phyloP scores from a whole-genome alignment of 2,888 invertebrate genomes.

The Microctonus hyperodae region DNA sequence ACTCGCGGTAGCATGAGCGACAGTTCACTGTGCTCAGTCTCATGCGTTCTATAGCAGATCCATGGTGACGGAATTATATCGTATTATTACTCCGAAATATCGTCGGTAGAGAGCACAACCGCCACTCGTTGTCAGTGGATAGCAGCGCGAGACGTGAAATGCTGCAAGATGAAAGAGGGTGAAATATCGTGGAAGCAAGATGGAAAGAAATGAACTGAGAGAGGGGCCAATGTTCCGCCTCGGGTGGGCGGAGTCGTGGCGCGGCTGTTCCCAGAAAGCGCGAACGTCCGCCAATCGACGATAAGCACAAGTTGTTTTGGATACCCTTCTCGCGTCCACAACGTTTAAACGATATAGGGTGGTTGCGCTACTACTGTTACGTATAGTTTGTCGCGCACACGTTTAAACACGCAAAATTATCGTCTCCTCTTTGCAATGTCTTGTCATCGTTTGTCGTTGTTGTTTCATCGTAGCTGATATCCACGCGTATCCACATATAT shows the following conservation, averaged over 20 bases:
- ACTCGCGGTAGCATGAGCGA: slow-evolving; percentile 1
- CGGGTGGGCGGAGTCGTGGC: slow-evolving; percentile 48
- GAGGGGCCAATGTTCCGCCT: slow-evolving; percentile 50
- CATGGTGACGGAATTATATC: slow-evolving; percentile 56
- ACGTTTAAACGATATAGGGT: slow-evolving; percentile 28
- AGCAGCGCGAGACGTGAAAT: slow-evolving; percentile 3
- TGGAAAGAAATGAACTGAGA: slow-evolving; percentile 30
- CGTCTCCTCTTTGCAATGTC: slow-evolving; percentile 35
- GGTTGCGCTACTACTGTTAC: slow-evolving; percentile 21
- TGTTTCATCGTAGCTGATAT: not conserved
- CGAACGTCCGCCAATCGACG: slow-evolving; percentile 45
- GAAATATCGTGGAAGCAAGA: not conserved
- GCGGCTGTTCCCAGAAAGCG: slow-evolving; percentile 48
- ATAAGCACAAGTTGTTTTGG: slow-evolving; percentile 31
- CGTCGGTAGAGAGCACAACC: slow-evolving; percentile 9
- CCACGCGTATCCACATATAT: not conserved
- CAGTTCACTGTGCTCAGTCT: slow-evolving; percentile 3
- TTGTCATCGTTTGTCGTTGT: slow-evolving; percentile 15
- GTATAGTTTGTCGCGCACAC: slow-evolving; percentile 21
- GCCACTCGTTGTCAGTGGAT: not conserved
- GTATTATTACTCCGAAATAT: slow-evolving; percentile 55
- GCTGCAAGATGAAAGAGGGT: slow-evolving; percentile 20
- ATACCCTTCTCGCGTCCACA: slow-evolving; percentile 32
- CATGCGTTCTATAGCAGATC: slow-evolving; percentile 45
- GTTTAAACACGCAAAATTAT: slow-evolving; percentile 20